A percentile compares a stretch with the other conserved stretches of the same genome.
These are phyloP conservation scores for Meta bourneti DNA, from an alignment of 2,888 invertebrate genomes.

Conservation along the genomic window DNA sequence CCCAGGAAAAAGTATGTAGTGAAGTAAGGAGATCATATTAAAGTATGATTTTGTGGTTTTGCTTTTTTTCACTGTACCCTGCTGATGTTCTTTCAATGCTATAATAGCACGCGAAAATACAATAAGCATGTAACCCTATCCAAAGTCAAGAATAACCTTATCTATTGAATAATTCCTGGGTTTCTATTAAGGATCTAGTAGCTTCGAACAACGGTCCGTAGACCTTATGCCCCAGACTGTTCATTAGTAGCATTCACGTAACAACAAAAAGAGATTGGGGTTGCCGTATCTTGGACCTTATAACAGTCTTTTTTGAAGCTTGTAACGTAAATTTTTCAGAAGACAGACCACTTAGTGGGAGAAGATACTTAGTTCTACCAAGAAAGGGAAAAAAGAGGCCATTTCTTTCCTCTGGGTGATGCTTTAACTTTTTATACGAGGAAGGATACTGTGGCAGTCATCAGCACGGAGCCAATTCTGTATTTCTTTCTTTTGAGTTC, in stretches of 20 bases:
- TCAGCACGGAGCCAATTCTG: not conserved
- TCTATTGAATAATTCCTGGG: not conserved
- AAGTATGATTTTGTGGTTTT: not conserved
- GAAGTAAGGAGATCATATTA: not conserved
- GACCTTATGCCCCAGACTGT: not conserved
- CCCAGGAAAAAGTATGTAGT: not conserved
- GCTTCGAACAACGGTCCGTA: not conserved
- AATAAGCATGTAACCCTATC: not conserved
- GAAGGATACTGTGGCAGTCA: not conserved
- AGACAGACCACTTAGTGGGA: not conserved
- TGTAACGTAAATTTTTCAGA: slow-evolving; percentile 41
- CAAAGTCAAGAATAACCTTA: not conserved
- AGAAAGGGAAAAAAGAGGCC: not conserved
- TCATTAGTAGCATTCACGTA: not conserved
- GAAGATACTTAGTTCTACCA: not conserved
- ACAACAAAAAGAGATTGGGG: not conserved
- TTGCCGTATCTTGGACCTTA: not conserved
- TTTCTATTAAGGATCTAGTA: not conserved
- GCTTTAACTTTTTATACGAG: not conserved
- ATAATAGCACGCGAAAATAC: not conserved
- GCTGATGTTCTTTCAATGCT: not conserved
- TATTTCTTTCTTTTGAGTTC: not conserved
- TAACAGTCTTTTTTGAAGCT: slow-evolving; percentile 19
- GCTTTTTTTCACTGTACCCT: not conserved
- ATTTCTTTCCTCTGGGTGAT: not conserved